A percentile compares a stretch with the other conserved stretches of the same genome.
phyloP scores from a whole-genome alignment of 2,113 vertebrate genomes.

The Anoura caudifer region DNA sequence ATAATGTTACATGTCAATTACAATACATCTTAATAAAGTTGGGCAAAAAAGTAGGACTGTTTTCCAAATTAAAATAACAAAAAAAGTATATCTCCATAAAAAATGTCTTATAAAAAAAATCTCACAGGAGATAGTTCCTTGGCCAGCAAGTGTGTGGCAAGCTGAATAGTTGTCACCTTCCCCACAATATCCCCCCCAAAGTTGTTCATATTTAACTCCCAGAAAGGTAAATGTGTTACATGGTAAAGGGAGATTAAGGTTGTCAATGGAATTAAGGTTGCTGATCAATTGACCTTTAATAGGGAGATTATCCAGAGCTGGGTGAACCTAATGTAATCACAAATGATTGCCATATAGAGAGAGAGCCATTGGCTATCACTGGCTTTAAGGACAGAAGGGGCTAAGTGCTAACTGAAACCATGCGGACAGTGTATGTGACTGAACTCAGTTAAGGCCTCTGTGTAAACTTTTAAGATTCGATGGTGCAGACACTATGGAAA shows the following conservation, averaged over 20 bases:
- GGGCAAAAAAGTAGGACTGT: background rate
- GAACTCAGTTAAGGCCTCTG: background rate
- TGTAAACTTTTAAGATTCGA: background rate
- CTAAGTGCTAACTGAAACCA: background rate
- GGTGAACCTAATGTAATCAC: background rate
- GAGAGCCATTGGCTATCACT: background rate
- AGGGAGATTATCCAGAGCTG: background rate
- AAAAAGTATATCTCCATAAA: background rate
- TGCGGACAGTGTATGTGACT: background rate
- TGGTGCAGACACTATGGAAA: background rate
- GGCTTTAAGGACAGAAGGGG: background rate
- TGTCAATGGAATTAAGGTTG: background rate
- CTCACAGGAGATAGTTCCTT: background rate
- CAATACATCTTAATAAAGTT: background rate
- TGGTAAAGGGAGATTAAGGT: background rate
- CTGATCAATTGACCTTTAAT: background rate
- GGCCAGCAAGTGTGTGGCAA: background rate
- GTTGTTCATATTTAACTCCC: background rate
- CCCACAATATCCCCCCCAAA: background rate
- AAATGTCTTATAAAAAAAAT: background rate
- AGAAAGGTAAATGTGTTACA: background rate
- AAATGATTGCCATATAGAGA: background rate
- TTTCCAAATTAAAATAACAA: background rate
- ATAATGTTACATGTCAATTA: background rate
- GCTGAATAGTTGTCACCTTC: background rate